Evolutionary conservation across 2,797 vertebrate genomes (phyloP).

Genomic region (Heliangelus exortis): DNA sequence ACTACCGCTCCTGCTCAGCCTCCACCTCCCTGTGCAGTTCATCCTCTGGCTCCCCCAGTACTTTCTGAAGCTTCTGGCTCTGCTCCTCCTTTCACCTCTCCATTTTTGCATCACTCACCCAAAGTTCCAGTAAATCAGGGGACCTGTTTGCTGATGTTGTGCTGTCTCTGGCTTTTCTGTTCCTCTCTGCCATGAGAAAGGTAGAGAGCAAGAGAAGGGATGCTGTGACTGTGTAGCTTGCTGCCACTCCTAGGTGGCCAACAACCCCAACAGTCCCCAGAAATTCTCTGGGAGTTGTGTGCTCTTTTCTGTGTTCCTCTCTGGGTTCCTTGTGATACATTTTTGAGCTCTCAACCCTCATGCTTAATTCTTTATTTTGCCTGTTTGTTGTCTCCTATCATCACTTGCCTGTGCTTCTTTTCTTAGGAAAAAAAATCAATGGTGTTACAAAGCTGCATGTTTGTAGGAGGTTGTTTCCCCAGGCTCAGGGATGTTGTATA

Average conservation of each 20-base stretch:
- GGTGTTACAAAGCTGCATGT: slow-evolving; percentile 25
- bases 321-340: not conserved
- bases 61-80: not conserved
- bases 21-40: not conserved
- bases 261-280: not conserved
- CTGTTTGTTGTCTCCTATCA: not conserved
- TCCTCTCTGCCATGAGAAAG: not conserved
- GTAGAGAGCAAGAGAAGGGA: not conserved
- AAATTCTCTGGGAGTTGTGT: not conserved
- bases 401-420: not conserved
- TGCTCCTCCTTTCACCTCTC: not conserved
- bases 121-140: not conserved
- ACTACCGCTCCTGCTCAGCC: not conserved
- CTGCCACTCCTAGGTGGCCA: not conserved
- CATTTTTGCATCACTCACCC: not conserved
- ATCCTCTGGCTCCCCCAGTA: not conserved
- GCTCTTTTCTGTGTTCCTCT: not conserved
- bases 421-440: slow-evolving; percentile 22
- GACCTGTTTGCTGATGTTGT: not conserved
- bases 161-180: not conserved
- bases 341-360: not conserved
- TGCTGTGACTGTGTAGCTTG: not conserved
- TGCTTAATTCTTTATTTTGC: not conserved
- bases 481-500: slow-evolving; percentile 22
- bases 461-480: slow-evolving; percentile 55